A percentile compares a stretch with the other conserved stretches of the same genome.
phyloP scores from a whole-genome alignment of 2,113 vertebrate genomes.

The Emydura subglobosa region DNA sequence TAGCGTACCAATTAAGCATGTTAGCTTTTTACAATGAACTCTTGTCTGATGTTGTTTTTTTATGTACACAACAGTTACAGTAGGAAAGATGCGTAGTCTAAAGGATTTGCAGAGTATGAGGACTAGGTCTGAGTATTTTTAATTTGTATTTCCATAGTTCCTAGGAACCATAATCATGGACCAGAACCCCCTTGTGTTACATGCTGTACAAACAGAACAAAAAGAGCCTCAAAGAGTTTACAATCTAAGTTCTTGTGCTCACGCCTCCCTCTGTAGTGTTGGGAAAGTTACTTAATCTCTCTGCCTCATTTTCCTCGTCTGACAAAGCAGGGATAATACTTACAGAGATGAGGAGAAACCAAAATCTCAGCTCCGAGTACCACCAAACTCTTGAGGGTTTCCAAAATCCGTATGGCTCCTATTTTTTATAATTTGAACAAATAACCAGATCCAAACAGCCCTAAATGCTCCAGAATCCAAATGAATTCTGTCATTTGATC shows the following conservation, averaged over 20 bases:
- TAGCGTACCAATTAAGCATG: neutral
- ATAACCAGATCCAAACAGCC: neutral
- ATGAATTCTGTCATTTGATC: neutral
- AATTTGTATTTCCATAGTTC: neutral
- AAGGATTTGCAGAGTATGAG: neutral
- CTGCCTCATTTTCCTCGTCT: neutral
- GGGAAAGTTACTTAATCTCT: neutral
- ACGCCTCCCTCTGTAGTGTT: neutral
- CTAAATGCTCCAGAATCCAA: neutral
- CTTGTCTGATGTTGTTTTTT: neutral
- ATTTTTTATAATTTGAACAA: conserved; percentile 60
- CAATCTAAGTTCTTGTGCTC: neutral
- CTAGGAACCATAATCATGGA: neutral
- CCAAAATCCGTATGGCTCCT: conserved; percentile 7
- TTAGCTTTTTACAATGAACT: neutral
- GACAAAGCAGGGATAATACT: neutral
- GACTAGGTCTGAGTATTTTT: neutral
- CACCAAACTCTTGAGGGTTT: neutral
- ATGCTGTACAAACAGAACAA: neutral
- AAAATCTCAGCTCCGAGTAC: neutral
- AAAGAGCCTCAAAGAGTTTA: neutral
- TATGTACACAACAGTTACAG: neutral
- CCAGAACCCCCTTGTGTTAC: neutral
- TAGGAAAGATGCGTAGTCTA: neutral
- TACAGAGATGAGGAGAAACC: neutral